phyloP scores from a whole-genome alignment of 2,797 vertebrate genomes.

The Anguilla megastoma region DNA sequence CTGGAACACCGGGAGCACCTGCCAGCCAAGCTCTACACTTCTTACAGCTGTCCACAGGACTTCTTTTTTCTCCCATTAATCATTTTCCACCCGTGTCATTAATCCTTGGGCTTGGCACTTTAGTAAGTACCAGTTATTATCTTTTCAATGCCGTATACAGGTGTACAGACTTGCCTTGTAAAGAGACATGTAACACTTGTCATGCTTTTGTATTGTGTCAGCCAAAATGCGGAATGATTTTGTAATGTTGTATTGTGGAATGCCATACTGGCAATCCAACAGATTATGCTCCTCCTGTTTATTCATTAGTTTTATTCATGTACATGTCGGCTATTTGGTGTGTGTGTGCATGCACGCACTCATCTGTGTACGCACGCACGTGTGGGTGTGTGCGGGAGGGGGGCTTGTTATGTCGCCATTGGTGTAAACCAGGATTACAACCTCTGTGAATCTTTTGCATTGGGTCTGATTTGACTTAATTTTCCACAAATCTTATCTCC shows the following conservation, averaged over 20 bases:
- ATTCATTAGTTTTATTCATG: background rate
- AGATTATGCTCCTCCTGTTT: no score
- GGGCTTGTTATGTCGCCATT: background rate
- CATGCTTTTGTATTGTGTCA: background rate
- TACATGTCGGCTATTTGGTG: no score
- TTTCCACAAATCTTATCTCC: background rate
- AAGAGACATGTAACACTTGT: background rate
- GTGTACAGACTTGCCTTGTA: background rate
- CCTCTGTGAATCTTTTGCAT: background rate
- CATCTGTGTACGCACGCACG: no score
- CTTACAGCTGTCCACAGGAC: background rate
- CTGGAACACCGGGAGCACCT: background rate
- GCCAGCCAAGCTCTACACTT: background rate
- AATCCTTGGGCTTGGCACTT: background rate
- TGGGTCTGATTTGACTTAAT: background rate
- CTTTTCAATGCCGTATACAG: background rate
- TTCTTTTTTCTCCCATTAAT: background rate
- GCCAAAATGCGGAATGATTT: background rate
- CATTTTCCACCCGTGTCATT: background rate
- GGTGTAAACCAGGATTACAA: background rate
- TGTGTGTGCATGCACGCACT: no score
- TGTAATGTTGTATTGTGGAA: background rate
- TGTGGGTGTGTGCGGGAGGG: background rate
- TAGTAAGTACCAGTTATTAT: constrained; percentile 13
- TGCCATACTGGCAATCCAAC: background rate